These are phyloP conservation scores for Odontamblyopus lacepedii DNA, from an alignment of 2,797 vertebrate genomes.

Conservation along the genomic window DNA sequence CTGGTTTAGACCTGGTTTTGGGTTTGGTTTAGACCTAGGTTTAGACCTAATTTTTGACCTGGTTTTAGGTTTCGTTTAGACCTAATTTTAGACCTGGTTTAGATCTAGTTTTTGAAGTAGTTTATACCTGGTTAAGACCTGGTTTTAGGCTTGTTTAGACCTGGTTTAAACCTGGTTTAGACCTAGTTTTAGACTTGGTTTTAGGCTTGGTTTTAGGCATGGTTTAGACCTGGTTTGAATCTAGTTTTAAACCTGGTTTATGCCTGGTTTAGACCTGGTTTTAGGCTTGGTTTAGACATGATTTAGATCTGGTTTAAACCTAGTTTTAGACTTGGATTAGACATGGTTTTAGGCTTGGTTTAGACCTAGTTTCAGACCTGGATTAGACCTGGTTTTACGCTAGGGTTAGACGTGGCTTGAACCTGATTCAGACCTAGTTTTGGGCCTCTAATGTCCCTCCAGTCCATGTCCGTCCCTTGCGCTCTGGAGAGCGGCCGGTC, in stretches of 20 bases:
- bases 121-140: too few species aligned
- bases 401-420: background rate
- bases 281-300: background rate
- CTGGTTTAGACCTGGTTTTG: too few species aligned
- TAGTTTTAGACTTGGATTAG: too few species aligned
- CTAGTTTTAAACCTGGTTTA: background rate
- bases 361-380: background rate
- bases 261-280: background rate
- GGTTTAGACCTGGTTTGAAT: too few species aligned
- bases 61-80: background rate
- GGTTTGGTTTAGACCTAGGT: background rate
- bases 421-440: background rate
- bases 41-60: too few species aligned
- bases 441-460: background rate
- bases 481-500: slow-evolving; percentile 35
- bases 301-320: background rate
- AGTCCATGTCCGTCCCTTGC: slow-evolving; percentile 47
- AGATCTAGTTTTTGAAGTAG: too few species aligned
- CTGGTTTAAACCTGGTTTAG: background rate
- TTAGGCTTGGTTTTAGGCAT: too few species aligned
- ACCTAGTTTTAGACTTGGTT: background rate
- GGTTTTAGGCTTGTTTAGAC: background rate
- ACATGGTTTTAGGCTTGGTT: background rate
- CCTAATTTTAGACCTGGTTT: too few species aligned
- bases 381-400: background rate